phyloP scores from a whole-genome alignment of 2,797 vertebrate species.

The Notolepis coatsorum region DNA sequence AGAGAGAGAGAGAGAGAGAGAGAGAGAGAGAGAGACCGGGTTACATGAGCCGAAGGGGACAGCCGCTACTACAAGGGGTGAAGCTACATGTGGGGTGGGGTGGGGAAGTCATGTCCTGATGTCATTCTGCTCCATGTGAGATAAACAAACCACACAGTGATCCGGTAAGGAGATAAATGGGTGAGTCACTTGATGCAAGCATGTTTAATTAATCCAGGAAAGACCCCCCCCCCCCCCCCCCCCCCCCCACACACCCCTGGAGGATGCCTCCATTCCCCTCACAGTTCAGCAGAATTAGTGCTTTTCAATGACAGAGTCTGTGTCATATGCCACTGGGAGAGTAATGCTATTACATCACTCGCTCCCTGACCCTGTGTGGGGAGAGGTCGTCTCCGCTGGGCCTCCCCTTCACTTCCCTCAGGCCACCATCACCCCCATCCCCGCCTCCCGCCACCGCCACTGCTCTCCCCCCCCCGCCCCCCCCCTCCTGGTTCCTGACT shows the following conservation, averaged over 20 bases:
- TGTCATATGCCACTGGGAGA: slow-evolving; percentile 78
- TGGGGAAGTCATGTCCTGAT: slow-evolving; percentile 36
- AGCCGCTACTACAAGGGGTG: slow-evolving; percentile 18
- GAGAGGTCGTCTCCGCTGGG: slow-evolving; percentile 65
- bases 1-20: slow-evolving; percentile 21
- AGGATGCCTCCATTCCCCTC: slow-evolving; percentile 71
- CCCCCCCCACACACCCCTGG: slow-evolving; percentile 67
- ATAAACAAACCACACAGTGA: slow-evolving; percentile 52
- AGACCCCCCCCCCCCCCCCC: slow-evolving; percentile 64
- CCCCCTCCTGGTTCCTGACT: slow-evolving; percentile 38
- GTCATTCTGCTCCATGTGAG: slow-evolving; percentile 44
- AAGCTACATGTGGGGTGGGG: slow-evolving; percentile 16
- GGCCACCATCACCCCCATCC: background rate
- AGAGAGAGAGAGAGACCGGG: slow-evolving; percentile 55
- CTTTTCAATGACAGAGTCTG: slow-evolving; percentile 77
- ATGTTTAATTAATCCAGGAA: slow-evolving; percentile 74
- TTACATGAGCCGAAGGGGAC: slow-evolving; percentile 49
- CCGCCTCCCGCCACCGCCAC: background rate
- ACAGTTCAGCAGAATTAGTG: slow-evolving; percentile 79
- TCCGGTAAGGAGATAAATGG: slow-evolving; percentile 61
- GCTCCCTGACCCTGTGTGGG: slow-evolving; percentile 61
- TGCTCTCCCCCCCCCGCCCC: slow-evolving; percentile 54
- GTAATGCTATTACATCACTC: slow-evolving; percentile 81
- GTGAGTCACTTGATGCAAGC: slow-evolving; percentile 50
- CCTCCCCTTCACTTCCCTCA: slow-evolving; percentile 17